Base-by-base conservation (phyloP, 2,113 vertebrate genomes). In the Anhinga rufa region DNA sequence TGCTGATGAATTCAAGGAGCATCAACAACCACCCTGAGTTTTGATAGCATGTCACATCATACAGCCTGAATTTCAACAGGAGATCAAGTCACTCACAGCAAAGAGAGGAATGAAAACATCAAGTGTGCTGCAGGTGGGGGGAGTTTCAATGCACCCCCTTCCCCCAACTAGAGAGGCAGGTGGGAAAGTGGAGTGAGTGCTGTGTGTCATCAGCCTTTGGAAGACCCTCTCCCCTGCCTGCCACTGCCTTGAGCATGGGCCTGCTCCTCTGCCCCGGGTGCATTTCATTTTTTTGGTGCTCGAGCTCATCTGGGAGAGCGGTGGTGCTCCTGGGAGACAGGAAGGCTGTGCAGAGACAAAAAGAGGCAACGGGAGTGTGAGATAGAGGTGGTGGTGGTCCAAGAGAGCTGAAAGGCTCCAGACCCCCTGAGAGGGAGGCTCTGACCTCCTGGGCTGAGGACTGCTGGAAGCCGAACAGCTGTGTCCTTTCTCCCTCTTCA, bases 361-460 rank as follows among this genome's bases (percentile, higher is more conserved):
- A 74, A 22, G 21, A 74, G 36, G 18, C 34, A 52, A 6, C 2
- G 4, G 18, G 24, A 10, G 9, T 22, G 12, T 3, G 2, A 61
- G 20, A 28, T 17, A 65, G 42, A 26, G 20, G 22, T 12, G 86
- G 38, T 1, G 2, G 68, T 83, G 44, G 24, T 24, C 74, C 42
- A 48, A 83, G 62, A n/a, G 61, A 89, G 71, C 31, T 87, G 89
- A 91, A 90, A 89, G 46, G 9, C 60, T 91, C 60, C 38, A 11
- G 21, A 57, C 10, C 5, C 15, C 7, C 51, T 88, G 64, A 65
- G 54, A 55, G 36, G 36, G 46, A 24, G 10, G 11, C 25, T 86
- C 31, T 86, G 84, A 91, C 82, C 64, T 95, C 66, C 72, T 42
- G 52, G 58, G 21, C 68, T 94, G 92, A 70, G 82, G 69, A 40